Base-by-base conservation (phyloP, 2,797 vertebrate genomes). In the Erpetoichthys calabaricus region DNA sequence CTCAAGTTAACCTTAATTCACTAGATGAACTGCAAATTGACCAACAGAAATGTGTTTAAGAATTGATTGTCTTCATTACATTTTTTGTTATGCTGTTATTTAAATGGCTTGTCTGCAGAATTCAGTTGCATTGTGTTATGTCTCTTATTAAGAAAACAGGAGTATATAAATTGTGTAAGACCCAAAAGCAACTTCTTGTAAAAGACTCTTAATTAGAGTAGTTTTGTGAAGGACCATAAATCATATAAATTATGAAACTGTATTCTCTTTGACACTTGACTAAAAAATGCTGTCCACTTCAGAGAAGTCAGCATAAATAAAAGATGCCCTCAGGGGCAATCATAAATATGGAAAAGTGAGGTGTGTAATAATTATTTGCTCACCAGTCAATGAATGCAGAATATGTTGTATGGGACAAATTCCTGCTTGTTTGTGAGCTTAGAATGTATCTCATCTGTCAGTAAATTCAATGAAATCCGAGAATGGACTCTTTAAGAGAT, bases 161-260 rank as follows among this genome's bases (percentile, higher is more conserved):
- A 42, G 59, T 59, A 57, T 44, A 61, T 2, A 54, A 42, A 42
- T 6, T 54, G 44, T 25, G 53, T 8, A 42, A 42, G 5, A 42
- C 53, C 54, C 7, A 49, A 43, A 8, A 54, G 25, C 53, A 42
- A 25, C 60, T 68, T 68, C 57, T 69, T 56, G 59, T 57, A 53
- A n/a, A 56, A 62, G 55, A 63, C 53, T 65, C 60, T 68, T 65
- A 65, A 53, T 74, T 60, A 70, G 72, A 74, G 68, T 61, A 62
- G 65, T 66, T 67, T 70, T 65, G 69, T 66, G 65, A 76, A 67
- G 65, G 71, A 74, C 76, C 80, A 72, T 83, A 82, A 84, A 83
- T 82, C 77, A 80, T 56, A 66, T 64, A 76, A 80, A 82, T 77
- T 80, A 82, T 84, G 80, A 83, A 85, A 83, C 81, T 80, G 50